These are phyloP conservation scores for Rhynchonycteris naso DNA, from an alignment of 2,797 vertebrate species.

Conservation along the genomic window DNA sequence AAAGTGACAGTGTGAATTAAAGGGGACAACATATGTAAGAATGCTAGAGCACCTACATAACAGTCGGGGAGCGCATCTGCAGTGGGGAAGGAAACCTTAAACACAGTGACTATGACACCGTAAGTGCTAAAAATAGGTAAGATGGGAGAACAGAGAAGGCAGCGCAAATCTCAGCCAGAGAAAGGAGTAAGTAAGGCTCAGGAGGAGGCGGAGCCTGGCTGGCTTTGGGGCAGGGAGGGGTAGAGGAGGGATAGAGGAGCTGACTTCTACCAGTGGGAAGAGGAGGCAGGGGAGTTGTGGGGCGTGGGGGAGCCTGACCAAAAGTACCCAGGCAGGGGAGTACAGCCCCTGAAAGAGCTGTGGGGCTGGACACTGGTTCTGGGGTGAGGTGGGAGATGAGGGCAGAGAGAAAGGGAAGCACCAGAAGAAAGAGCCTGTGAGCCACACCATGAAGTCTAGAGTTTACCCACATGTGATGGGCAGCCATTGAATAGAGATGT, in stretches of 20 bases:
- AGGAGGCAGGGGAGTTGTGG: not conserved
- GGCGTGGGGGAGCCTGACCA: not conserved
- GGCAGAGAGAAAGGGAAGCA: not conserved
- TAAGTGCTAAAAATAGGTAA: not conserved
- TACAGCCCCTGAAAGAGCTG: rapidly evolving
- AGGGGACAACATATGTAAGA: not conserved
- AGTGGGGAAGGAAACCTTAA: not conserved
- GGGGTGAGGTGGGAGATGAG: not conserved
- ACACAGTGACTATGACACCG: not conserved
- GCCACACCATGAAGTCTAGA: not conserved
- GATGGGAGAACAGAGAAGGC: not conserved
- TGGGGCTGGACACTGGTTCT: not conserved
- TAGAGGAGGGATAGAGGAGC: not conserved
- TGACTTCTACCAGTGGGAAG: not conserved
- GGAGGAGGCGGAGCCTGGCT: not conserved
- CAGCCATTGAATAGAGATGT: not conserved
- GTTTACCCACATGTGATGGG: not conserved
- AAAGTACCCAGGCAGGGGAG: not conserved
- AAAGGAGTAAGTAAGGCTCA: not conserved
- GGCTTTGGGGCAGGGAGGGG: not conserved
- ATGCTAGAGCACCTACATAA: not conserved
- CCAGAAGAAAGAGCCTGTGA: not conserved
- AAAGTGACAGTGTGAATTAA: not conserved
- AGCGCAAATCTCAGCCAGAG: not conserved
- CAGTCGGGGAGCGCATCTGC: not conserved